A percentile compares a stretch with the other conserved stretches of the same genome.
Conservation (phyloP, 2,888 invertebrate species). For the Anoncus sp. region DNA sequence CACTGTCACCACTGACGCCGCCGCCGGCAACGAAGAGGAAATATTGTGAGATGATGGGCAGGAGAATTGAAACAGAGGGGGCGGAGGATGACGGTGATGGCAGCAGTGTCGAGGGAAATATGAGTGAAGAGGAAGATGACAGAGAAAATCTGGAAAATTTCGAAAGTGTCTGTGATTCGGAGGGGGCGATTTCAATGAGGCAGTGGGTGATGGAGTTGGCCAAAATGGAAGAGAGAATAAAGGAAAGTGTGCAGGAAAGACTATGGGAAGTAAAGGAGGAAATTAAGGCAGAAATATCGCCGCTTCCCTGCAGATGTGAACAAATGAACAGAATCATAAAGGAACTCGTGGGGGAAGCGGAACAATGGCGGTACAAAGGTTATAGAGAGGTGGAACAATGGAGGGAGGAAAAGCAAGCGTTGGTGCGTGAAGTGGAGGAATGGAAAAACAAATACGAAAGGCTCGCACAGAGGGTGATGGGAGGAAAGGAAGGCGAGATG, state of each 20-base stretch:
- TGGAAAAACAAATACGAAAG: constrained; percentile 11
- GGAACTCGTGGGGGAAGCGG: constrained; percentile 5
- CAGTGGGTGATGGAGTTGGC: background rate
- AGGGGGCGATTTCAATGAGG: background rate
- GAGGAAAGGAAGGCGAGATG: background rate
- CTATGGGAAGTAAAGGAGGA: constrained; percentile 2
- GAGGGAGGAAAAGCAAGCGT: constrained; percentile 10
- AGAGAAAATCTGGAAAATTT: background rate
- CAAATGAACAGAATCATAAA: constrained; percentile 29
- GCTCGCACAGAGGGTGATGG: background rate
- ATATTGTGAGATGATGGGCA: background rate
- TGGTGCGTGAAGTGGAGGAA: background rate
- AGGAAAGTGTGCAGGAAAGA: background rate
- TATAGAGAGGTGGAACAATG: constrained; percentile 4
- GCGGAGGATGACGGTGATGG: background rate
- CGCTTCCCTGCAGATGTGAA: constrained; percentile 30
- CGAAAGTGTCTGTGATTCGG: background rate
- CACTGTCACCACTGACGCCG: background rate
- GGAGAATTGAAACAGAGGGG: background rate
- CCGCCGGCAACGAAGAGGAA: background rate
- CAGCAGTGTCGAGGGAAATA: background rate
- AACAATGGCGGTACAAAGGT: constrained; percentile 9
- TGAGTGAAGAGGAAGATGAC: no score
- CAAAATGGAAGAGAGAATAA: constrained; percentile 10
- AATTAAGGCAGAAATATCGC: constrained; percentile 6